Base-by-base conservation (phyloP, 64 coral and sea anemone species). In the Dendrophyllia cribrosa region DNA sequence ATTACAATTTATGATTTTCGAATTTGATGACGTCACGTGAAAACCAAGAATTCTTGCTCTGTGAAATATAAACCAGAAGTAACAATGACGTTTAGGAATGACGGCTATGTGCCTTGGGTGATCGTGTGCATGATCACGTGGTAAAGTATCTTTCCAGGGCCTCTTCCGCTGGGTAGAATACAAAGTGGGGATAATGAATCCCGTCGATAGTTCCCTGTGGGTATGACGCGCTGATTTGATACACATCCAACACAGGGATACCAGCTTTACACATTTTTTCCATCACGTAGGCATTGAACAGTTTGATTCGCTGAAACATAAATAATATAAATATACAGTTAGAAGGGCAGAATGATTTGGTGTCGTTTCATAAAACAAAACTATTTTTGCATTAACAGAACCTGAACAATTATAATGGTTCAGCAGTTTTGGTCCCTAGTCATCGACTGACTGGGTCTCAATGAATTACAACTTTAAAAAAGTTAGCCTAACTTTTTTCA, bases 201-300 rank as follows among this genome's bases (percentile, higher is more conserved):
- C 93, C 96, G 12, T 98, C 96, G 43, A 88, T 71, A 12, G 96
- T 98, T 9, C 96, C 96, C 14, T 46, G 59, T 51, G 96, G 93
- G 90, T 93, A 98, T 22, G 93, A 87, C 14, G 90, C 76, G 6
- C 82, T 88, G n/a, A 98, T 72, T 15, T 91, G 93, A 64, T 98
- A 98, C 1, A 98, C 87, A 52, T 98, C 96, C 21, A 98, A 74
- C 50, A 98, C 82, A n/a, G 93, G 56, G 78, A 91, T 84, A 26
- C 93, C 91, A 55, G 90, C 96, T 47, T 91, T 20, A 78, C 96
- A 98, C 96, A 98, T 98, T 66, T 66, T 86, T 15, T 73, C 89
- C 53, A 79, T 88, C 1, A 90, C 81, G 72, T 98, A 98, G 0
- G 96, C 96, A 68, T 98, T 98, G 82, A 98, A 98, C n/a, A 98